Evolutionary conservation across 2,113 vertebrate species (phyloP).

Genomic region (Gyps fulvus): DNA sequence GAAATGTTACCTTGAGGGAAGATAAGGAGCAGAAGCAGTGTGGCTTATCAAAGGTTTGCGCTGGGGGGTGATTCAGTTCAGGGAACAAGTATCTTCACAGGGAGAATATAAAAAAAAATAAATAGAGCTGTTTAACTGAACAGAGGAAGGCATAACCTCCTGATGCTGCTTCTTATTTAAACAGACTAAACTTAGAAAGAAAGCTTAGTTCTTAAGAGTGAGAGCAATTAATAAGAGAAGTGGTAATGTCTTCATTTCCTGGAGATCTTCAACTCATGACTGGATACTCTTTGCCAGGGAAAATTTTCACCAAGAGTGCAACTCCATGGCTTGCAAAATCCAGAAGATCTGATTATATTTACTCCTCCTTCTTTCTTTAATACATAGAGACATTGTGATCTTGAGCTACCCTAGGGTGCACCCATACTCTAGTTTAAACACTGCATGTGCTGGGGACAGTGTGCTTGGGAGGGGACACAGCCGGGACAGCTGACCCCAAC

Average conservation of each 20-base stretch:
- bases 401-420: neutral
- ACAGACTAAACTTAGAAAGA: neutral
- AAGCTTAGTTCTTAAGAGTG: neutral
- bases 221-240: neutral
- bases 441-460: no score
- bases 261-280: neutral
- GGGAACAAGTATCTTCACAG: neutral
- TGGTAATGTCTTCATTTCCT: neutral
- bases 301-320: neutral
- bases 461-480: no score
- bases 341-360: neutral
- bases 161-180: neutral
- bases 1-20: neutral
- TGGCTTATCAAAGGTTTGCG: neutral
- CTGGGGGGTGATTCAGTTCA: neutral
- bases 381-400: neutral
- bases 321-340: rapidly evolving
- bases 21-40: neutral
- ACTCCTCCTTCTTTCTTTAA: neutral
- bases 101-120: neutral
- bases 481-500: no score
- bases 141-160: neutral
- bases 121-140: neutral
- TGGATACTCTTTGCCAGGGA: neutral
- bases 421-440: neutral